Evolutionary conservation across 2,888 invertebrate species (phyloP).

Genomic region (Tachina lurida): DNA sequence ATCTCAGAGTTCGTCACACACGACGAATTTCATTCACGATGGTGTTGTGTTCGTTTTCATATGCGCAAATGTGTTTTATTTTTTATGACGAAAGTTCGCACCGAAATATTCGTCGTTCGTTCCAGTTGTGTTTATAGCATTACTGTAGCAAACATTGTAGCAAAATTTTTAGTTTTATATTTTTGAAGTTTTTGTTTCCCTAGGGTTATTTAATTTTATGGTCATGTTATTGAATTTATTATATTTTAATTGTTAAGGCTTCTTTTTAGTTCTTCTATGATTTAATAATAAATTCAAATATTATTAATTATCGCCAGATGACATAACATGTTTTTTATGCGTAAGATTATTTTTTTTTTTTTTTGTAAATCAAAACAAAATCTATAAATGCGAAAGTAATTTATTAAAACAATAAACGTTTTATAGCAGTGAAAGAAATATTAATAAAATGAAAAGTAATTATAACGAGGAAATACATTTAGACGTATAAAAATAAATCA

Average conservation of each 20-base stretch:
- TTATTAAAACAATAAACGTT: slow-evolving; percentile 32
- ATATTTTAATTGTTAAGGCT: slow-evolving; percentile 58
- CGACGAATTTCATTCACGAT: too few species aligned
- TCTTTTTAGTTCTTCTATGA: slow-evolving; percentile 9
- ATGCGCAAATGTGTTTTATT: too few species aligned
- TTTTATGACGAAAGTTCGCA: too few species aligned
- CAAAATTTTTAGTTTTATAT: neutral
- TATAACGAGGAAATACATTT: too few species aligned
- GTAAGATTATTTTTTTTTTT: neutral
- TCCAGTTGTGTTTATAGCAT: too few species aligned
- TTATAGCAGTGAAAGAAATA: neutral
- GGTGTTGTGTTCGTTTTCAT: too few species aligned
- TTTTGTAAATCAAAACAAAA: neutral
- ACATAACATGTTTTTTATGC: slow-evolving; percentile 27
- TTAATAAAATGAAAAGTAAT: too few species aligned
- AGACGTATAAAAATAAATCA: too few species aligned
- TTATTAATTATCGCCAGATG: slow-evolving; percentile 58
- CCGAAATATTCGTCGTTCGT: too few species aligned
- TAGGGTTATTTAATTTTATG: slow-evolving; percentile 45
- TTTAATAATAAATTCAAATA: slow-evolving; percentile 55
- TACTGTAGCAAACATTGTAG: neutral
- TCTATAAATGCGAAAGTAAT: slow-evolving; percentile 6
- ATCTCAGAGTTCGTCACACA: too few species aligned
- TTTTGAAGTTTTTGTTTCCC: slow-evolving; percentile 18
- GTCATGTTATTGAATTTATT: slow-evolving; percentile 63